phyloP scores from a whole-genome alignment of 2,888 invertebrate species.

The Scaptomyza caliginosa region DNA sequence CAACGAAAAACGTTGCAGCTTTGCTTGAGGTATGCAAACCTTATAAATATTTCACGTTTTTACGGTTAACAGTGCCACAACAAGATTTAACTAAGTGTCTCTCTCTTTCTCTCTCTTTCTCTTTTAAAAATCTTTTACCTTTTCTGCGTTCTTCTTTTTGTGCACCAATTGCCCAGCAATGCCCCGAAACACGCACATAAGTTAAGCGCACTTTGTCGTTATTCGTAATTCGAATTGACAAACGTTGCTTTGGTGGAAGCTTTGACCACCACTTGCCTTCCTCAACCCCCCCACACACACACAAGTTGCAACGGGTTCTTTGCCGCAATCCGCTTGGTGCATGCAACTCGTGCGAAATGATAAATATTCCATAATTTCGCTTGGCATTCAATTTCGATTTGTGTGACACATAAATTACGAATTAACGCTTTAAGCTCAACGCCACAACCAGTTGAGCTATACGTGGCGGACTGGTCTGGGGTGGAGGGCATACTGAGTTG shows the following conservation, averaged over 20 bases:
- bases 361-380: constrained; percentile 84
- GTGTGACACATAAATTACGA: constrained; percentile 84
- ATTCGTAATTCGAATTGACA: constrained; percentile 82
- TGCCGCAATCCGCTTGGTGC: constrained; percentile 17
- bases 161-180: constrained; percentile 26
- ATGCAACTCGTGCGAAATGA: constrained; percentile 76
- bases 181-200: constrained; percentile 56
- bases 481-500: not conserved
- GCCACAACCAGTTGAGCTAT: constrained; percentile 26
- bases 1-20: constrained; percentile 54
- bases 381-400: constrained; percentile 84
- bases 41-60: constrained; percentile 74
- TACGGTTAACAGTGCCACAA: constrained; percentile 70
- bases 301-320: constrained; percentile 12
- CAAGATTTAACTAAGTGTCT: constrained; percentile 34
- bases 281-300: not conserved
- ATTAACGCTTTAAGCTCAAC: constrained; percentile 84
- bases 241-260: constrained; percentile 58
- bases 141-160: constrained; percentile 13
- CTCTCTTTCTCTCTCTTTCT: not conserved
- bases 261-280: constrained; percentile 13
- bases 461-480: not conserved
- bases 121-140: constrained; percentile 45
- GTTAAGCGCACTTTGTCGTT: constrained; percentile 80
- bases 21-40: constrained; percentile 55